Evolutionary conservation across 2,113 vertebrate genomes (phyloP).

Genomic region (Otus sunia): DNA sequence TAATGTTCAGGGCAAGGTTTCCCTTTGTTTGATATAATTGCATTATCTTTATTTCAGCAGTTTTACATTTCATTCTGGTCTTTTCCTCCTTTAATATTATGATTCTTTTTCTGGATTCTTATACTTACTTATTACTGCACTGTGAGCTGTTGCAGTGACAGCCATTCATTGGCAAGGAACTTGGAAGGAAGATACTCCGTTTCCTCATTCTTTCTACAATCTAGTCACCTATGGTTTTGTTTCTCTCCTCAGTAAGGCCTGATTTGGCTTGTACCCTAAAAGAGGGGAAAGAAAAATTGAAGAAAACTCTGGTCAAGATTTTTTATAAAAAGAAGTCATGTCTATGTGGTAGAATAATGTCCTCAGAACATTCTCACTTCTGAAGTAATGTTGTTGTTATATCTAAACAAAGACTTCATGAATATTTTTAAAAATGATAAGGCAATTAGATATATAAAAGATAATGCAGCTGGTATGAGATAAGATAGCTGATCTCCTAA

Average conservation of each 20-base stretch:
- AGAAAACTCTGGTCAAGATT: neutral
- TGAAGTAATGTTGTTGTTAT: neutral
- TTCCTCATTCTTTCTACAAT: neutral
- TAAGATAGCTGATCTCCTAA: neutral
- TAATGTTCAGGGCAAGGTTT: neutral
- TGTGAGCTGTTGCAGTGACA: neutral
- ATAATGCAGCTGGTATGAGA: neutral
- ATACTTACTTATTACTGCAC: neutral
- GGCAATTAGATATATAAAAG: neutral
- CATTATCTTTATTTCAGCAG: neutral
- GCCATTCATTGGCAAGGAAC: neutral
- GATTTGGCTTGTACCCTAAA: neutral
- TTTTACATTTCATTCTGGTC: neutral
- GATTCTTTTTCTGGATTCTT: neutral
- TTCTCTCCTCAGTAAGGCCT: neutral
- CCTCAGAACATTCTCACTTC: neutral
- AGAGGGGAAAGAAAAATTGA: neutral
- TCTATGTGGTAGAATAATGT: neutral
- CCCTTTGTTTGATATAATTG: neutral
- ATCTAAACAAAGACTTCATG: neutral
- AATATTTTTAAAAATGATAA: neutral
- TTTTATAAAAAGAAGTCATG: neutral
- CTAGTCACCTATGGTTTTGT: neutral
- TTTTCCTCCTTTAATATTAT: neutral
- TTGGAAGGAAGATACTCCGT: rapidly evolving